These are phyloP conservation scores for Neodiprion pinetum DNA, from an alignment of 1,140 invertebrate genomes.

Conservation along the genomic window DNA sequence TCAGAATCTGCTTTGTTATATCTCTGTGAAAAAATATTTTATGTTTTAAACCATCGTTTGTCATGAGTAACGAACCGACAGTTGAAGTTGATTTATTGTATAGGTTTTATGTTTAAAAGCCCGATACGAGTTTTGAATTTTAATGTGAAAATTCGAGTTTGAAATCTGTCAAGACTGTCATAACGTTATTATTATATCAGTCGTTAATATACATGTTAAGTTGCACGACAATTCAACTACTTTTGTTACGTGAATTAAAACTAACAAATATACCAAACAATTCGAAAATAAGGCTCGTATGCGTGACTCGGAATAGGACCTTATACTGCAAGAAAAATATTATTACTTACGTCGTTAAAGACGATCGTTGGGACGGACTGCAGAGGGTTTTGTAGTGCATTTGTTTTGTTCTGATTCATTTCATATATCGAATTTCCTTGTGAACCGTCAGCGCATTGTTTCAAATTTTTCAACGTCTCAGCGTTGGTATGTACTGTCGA, in stretches of 20 bases:
- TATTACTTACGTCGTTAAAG: conserved; percentile 56
- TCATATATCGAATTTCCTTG: conserved; percentile 57
- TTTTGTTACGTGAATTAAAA: too few relatives aligned
- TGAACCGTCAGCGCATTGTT: conserved; percentile 56
- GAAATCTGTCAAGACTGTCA: neutral
- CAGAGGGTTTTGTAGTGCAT: conserved; percentile 52
- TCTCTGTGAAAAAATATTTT: neutral
- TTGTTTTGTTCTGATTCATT: conserved; percentile 55
- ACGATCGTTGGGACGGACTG: conserved; percentile 62
- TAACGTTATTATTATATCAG: neutral
- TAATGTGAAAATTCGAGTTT: too few relatives aligned
- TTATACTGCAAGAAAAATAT: conserved; percentile 14
- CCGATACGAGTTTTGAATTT: neutral
- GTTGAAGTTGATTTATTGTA: too few relatives aligned
- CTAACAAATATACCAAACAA: too few relatives aligned
- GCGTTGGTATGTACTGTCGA: conserved; percentile 38
- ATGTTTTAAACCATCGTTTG: too few relatives aligned
- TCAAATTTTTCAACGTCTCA: conserved; percentile 41
- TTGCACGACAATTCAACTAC: too few relatives aligned
- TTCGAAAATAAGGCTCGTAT: too few relatives aligned
- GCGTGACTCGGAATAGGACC: too few relatives aligned
- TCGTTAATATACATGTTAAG: neutral
- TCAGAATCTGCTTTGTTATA: neutral
- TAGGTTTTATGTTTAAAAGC: too few relatives aligned
- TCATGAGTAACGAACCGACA: too few relatives aligned